Base-by-base conservation (phyloP, 2,797 vertebrate species). In the Anolis apletophallus region DNA sequence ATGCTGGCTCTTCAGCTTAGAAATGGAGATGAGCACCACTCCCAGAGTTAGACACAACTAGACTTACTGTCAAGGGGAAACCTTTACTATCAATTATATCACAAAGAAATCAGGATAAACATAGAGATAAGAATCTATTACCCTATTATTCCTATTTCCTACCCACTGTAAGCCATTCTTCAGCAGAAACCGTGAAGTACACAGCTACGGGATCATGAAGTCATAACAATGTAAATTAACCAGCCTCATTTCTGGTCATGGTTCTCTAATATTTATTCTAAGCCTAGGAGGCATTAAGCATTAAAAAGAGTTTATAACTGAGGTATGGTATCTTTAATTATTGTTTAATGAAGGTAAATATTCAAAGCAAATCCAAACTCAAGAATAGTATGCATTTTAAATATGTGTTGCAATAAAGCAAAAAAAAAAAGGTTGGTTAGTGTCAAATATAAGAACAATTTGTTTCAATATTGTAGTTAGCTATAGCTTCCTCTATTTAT, bases 401-500 rank as follows among this genome's bases (percentile, higher is more conserved):
- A 46, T 64, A 61, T 61, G 32, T 79, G 46, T 64, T 64, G 26
- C 55, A 83, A 78, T 16, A 85, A 72, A 79, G 19, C 67, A 72
- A 36, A 71, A 79, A 57, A 79, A 5, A 46, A 85, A 72, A 73
- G 74, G 55, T 36, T 61, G 34, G 29, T 29, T 81, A 69, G 52
- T 17, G 32, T 36, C n/a, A 34, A 76, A 69, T 34, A 87, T 61
- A 52, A 61, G 74, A 79, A 83, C 29, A 36, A 73, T 87, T 64
- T 83, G n/a, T 61, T 61, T 21, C 40, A 87, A 29, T 64, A 61
- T 78, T 83, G n/a, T 17, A 36, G 61, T 54, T 83, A 36, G 61
- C 74, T 83, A 29, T n/a, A 78, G 74, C 67, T 82, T 87, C 72
- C 71, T 74, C 55, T 86, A 40, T 32, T 36, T 77, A 54, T 59